Percentiles rank a stretch among this genome's conserved stretches.
These are phyloP conservation scores for Brachirus orientalis DNA, from an alignment of 2,113 vertebrate genomes.

Conservation along the genomic window DNA sequence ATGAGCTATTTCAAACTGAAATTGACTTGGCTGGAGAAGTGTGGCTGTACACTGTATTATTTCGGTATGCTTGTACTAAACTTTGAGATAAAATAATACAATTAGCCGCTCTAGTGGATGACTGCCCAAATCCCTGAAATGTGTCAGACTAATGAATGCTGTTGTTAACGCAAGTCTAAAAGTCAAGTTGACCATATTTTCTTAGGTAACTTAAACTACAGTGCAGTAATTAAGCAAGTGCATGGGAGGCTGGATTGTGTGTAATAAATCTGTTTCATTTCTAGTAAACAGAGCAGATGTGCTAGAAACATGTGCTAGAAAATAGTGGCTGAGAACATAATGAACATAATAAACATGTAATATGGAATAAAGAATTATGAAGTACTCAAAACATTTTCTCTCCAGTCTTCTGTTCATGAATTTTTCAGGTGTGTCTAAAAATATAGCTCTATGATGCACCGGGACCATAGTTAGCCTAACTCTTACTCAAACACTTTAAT, in stretches of 20 bases:
- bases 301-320: too few relatives aligned
- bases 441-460: too few relatives aligned
- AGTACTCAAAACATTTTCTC: too few relatives aligned
- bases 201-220: conserved; percentile 28
- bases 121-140: conserved; percentile 73
- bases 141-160: conserved; percentile 60
- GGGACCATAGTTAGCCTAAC: too few relatives aligned
- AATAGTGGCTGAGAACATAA: too few relatives aligned
- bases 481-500: too few relatives aligned
- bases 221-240: conserved; percentile 19
- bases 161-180: conserved; percentile 53
- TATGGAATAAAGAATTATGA: too few relatives aligned
- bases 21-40: conserved; percentile 64
- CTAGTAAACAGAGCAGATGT: too few relatives aligned
- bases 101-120: conserved; percentile 71
- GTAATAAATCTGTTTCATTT: conserved; percentile 6
- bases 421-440: too few relatives aligned
- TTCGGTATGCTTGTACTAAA: conserved; percentile 66
- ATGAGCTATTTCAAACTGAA: conserved; percentile 60
- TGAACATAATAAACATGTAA: too few relatives aligned
- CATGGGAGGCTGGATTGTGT: not conserved
- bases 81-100: conserved; percentile 73
- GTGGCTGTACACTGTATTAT: conserved; percentile 57
- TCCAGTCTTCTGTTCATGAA: too few relatives aligned
- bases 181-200: conserved; percentile 63